Evolutionary conservation across 2,113 vertebrate species (phyloP), one percentile per base, ranked within the genome.

Genomic region (Cynopterus brachyotis): DNA sequence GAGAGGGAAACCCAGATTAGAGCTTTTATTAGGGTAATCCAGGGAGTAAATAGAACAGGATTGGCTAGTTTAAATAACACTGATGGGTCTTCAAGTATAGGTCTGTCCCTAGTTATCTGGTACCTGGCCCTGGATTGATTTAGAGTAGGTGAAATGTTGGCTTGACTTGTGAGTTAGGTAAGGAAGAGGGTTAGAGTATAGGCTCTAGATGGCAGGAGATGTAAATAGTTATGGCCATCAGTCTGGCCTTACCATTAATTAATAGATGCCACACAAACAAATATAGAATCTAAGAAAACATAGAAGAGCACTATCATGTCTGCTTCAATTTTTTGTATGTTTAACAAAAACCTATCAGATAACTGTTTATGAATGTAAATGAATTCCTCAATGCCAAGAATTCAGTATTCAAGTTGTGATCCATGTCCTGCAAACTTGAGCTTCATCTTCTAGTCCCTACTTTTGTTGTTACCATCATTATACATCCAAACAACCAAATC

Each of bases 11-110:
- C 9, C 37, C 4, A 42, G 19, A 24, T 28, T 8, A 26, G 3
- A 64, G 30, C 2, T 47, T 70, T 62, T 3, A 24, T 5, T n/a
- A 20, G 30, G 11, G 26, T 53, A n/a, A 47, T 67, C 16, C 12
- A 15, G 5, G 30, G 17, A 45, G 9, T 78, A 60, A 82, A 57
- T 1, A 67, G 11, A 7, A 3, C 16, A 50, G 50, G 4, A 40
- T 11, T 17, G 16, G 12, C 5, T 22, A 42, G 17, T 57, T 59
- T 5, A 32, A 73, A 17, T 40, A 89, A 42, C 59, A 83, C 53
- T 37, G 2, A 9, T n/a, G 66, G 26, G 4, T 0, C 30, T 35
- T 50, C 6, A n/a, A 32, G 6, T 53, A 35, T 2, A 1, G 0
- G 9, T 10, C 37, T 42, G 57, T 17, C 26, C 15, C 35, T 81